These are phyloP conservation scores for Oscheius myriophilus DNA, from an alignment of 2,888 invertebrate species.

Conservation along the genomic window DNA sequence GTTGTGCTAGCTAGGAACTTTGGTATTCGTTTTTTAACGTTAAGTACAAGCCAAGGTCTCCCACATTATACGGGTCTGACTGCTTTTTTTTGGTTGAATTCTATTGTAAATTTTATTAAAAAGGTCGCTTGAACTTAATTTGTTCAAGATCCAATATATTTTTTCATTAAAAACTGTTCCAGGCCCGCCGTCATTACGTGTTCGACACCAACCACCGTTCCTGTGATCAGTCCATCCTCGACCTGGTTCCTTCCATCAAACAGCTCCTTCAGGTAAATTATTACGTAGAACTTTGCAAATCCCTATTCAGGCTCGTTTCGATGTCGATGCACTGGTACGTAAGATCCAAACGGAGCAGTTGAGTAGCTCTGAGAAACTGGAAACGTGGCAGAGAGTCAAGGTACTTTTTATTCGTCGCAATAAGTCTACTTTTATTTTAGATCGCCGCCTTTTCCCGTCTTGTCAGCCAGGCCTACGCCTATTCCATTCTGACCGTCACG, in stretches of 20 bases:
- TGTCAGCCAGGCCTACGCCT: conserved; percentile 48
- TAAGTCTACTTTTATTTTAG: conserved; percentile 29
- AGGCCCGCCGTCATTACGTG: conserved; percentile 58
- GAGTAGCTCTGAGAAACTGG: conserved; percentile 39
- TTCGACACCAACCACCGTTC: conserved; percentile 61
- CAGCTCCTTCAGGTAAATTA: conserved; percentile 38
- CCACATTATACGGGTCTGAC: not conserved
- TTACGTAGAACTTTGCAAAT: not conserved
- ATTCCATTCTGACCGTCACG: conserved; percentile 53
- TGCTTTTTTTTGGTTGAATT: not conserved
- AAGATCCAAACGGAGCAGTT: conserved; percentile 40
- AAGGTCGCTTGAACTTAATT: no score
- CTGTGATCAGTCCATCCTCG: conserved; percentile 56
- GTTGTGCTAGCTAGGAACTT: no score
- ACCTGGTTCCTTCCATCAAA: conserved; percentile 47
- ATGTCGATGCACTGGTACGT: conserved; percentile 44
- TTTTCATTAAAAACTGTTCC: conserved; percentile 2
- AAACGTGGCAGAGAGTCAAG: conserved; percentile 51
- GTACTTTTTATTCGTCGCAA: conserved; percentile 27
- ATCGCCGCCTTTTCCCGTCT: conserved; percentile 43
- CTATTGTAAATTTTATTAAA: not conserved
- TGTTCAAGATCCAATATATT: no score
- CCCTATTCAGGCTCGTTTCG: conserved; percentile 41
- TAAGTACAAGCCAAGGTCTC: not conserved
- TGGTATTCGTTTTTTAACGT: not conserved